These are phyloP conservation scores for Murina feae DNA, from an alignment of 2,113 vertebrate species.

Conservation along the genomic window DNA sequence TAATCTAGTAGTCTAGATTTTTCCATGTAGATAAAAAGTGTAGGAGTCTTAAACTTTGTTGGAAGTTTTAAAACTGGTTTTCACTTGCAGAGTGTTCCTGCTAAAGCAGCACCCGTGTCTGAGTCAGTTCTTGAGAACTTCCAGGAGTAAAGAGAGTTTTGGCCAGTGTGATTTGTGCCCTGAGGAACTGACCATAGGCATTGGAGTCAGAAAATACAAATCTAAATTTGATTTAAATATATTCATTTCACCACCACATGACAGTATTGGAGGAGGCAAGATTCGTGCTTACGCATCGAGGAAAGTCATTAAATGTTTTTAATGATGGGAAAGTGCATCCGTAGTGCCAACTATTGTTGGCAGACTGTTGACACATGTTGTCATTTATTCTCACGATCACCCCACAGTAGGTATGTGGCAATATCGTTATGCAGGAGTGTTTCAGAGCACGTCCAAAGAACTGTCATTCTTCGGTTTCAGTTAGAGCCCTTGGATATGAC, in stretches of 20 bases:
- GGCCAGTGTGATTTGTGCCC: not conserved
- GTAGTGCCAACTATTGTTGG: not conserved
- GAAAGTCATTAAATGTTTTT: not conserved
- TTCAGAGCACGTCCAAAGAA: not conserved
- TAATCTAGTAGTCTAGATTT: not conserved
- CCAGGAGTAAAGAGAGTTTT: not conserved
- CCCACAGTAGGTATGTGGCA: not conserved
- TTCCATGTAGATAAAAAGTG: not conserved
- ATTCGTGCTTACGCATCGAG: not conserved
- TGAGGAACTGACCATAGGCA: not conserved
- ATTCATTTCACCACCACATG: not conserved
- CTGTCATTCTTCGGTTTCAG: not conserved
- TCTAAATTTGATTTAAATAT: conserved; percentile 11
- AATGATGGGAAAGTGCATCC: not conserved
- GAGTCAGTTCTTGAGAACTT: not conserved
- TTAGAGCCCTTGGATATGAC: not conserved
- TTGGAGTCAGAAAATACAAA: not conserved
- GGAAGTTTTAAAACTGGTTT: not conserved
- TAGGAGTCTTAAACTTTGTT: not conserved
- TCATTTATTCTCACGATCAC: not conserved
- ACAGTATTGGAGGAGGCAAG: not conserved
- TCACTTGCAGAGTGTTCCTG: not conserved
- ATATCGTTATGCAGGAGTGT: too few relatives aligned
- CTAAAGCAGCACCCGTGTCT: not conserved
- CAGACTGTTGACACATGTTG: not conserved